Percentiles rank a stretch among this genome's conserved stretches.
Conservation (phyloP, 1,140 invertebrate species). For the Drosophila cardini region DNA sequence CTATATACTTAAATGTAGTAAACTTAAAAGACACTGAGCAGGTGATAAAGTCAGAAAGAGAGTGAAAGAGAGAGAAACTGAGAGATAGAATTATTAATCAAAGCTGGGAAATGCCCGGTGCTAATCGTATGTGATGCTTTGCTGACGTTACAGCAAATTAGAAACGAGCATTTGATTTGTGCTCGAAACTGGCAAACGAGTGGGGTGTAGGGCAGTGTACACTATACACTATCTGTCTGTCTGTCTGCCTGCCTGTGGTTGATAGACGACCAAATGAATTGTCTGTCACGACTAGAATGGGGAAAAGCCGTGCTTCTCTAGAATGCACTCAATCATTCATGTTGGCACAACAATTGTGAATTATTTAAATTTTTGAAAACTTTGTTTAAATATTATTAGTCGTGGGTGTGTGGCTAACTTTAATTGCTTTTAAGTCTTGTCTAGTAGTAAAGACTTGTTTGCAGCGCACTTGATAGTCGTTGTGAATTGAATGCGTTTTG, state of each 20-base stretch:
- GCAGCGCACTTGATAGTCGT: slow-evolving; percentile 15
- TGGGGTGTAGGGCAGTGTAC: background rate
- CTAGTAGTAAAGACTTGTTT: background rate
- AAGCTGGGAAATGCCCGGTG: slow-evolving; percentile 50
- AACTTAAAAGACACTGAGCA: no score
- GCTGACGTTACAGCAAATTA: slow-evolving; percentile 18
- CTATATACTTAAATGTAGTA: background rate
- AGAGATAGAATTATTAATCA: slow-evolving; percentile 51
- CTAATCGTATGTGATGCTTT: slow-evolving; percentile 21
- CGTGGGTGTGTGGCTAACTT: background rate
- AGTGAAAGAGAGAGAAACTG: background rate
- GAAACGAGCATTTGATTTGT: slow-evolving; percentile 17
- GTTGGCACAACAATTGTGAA: slow-evolving; percentile 30
- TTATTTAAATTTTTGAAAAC: slow-evolving; percentile 26
- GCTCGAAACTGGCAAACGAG: slow-evolving; percentile 18
- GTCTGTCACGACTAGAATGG: slow-evolving; percentile 54
- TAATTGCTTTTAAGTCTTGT: slow-evolving; percentile 3
- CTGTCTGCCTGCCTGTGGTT: background rate
- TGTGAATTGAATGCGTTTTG: background rate
- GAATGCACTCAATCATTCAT: slow-evolving; percentile 52
- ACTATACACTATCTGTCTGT: background rate
- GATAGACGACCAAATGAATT: slow-evolving; percentile 1
- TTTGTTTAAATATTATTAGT: slow-evolving; percentile 1
- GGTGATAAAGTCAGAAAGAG: background rate
- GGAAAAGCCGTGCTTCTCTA: slow-evolving; percentile 38